Conservation (phyloP, 2,888 invertebrate species). For the Noctua comes region DNA sequence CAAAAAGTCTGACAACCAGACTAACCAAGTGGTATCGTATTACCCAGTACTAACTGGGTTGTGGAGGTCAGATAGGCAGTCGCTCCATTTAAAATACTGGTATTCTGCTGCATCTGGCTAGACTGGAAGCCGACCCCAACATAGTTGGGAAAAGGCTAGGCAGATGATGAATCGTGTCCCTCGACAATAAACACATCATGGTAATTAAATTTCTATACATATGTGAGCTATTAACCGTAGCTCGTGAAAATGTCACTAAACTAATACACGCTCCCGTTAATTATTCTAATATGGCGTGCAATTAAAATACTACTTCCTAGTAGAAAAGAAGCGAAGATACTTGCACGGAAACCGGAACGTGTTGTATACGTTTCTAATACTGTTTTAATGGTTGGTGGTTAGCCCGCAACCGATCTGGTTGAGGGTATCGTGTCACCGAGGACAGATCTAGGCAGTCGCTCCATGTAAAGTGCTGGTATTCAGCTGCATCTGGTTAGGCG, state of each 20-base stretch:
- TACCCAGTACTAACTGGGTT: too few relatives aligned
- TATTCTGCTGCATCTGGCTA: too few relatives aligned
- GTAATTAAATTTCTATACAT: constrained; percentile 33
- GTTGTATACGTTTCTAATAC: constrained; percentile 32
- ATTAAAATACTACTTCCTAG: constrained; percentile 49
- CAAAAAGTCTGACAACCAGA: too few relatives aligned
- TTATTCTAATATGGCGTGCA: constrained; percentile 52
- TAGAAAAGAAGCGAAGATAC: constrained; percentile 43
- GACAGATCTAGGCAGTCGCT: not conserved
- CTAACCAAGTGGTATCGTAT: too few relatives aligned
- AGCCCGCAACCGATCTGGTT: not conserved
- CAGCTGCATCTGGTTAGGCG: not conserved
- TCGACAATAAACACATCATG: constrained; percentile 17
- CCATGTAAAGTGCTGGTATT: not conserved
- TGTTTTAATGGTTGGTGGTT: not conserved
- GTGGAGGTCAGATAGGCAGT: too few relatives aligned
- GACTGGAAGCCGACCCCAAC: too few relatives aligned
- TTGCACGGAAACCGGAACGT: constrained; percentile 47
- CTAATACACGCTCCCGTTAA: constrained; percentile 41
- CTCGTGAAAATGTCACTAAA: constrained; percentile 48
- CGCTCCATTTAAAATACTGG: too few relatives aligned
- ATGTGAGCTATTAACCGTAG: constrained; percentile 15
- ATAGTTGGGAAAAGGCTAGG: too few relatives aligned
- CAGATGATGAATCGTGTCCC: not conserved
- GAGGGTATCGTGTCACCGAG: not conserved